phyloP scores from a whole-genome alignment of 2,888 invertebrate genomes.

The Lepidochrysops patricia region DNA sequence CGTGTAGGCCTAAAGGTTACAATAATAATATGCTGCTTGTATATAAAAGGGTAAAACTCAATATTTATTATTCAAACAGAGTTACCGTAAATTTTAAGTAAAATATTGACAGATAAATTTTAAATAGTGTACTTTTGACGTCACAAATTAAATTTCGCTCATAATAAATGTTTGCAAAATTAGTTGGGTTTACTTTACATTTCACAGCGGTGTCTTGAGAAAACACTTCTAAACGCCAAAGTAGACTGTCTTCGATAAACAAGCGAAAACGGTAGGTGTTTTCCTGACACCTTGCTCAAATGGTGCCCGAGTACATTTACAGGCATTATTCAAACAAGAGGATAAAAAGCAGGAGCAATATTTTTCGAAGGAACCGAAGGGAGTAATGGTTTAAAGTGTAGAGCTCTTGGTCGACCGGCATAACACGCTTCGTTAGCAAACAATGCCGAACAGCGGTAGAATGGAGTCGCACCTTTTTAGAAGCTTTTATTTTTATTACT shows the following conservation, averaged over 20 bases:
- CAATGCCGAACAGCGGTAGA: conserved; percentile 45
- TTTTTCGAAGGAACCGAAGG: conserved; percentile 67
- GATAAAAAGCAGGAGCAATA: conserved; percentile 72
- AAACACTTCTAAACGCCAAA: conserved; percentile 61
- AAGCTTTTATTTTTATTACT: no score
- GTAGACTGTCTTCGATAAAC: conserved; percentile 67
- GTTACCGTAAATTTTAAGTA: neutral
- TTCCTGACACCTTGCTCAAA: conserved; percentile 67
- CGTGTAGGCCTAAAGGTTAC: no score
- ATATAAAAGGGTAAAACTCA: neutral
- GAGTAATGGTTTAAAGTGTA: conserved; percentile 72
- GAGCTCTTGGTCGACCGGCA: conserved; percentile 56
- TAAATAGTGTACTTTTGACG: neutral
- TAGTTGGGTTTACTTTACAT: conserved; percentile 68
- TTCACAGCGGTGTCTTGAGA: conserved; percentile 53
- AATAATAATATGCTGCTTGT: no score
- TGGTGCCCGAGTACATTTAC: conserved; percentile 66
- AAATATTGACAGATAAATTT: neutral
- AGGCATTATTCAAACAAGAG: conserved; percentile 73
- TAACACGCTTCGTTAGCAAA: conserved; percentile 69
- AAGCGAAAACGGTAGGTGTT: conserved; percentile 65
- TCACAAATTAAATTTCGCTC: conserved; percentile 12
- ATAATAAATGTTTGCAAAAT: conserved; percentile 40
- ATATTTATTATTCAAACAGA: neutral
- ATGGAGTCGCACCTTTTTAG: conserved; percentile 35